A percentile compares a stretch with the other conserved stretches of the same genome.
Evolutionary conservation across 2,888 invertebrate species (phyloP).

Genomic region (Ennomos quercinarius): DNA sequence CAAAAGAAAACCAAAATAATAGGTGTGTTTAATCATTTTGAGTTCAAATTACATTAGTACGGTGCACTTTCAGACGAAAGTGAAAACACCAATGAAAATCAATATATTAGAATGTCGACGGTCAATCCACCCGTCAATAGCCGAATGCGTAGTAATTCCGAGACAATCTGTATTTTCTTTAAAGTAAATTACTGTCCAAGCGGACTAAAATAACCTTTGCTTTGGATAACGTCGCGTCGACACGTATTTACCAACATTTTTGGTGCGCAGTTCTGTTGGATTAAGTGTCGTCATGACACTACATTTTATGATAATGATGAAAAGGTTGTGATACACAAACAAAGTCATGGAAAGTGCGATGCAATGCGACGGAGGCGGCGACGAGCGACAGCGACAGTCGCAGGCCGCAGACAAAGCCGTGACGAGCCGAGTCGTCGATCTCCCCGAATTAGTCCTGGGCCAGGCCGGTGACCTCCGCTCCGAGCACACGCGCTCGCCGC

Average conservation of each 20-base stretch:
- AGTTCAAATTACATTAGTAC: slow-evolving; percentile 31
- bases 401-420: slow-evolving; percentile 78
- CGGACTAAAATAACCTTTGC: slow-evolving; percentile 14
- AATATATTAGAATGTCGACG: slow-evolving; percentile 60
- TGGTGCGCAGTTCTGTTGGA: slow-evolving; percentile 39
- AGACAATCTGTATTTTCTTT: slow-evolving; percentile 4
- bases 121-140: slow-evolving; percentile 51
- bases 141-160: slow-evolving; percentile 32
- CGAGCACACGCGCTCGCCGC: slow-evolving; percentile 55
- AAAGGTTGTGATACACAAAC: slow-evolving; percentile 56
- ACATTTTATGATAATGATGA: slow-evolving; percentile 52
- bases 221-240: slow-evolving; percentile 12
- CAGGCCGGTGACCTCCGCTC: slow-evolving; percentile 78
- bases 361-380: slow-evolving; percentile 44
- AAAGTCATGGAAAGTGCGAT: slow-evolving; percentile 60
- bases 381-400: slow-evolving; percentile 51
- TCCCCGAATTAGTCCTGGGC: slow-evolving; percentile 85
- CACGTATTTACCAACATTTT: slow-evolving; percentile 16
- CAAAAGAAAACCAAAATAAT: background rate
- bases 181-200: background rate
- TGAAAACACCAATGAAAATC: slow-evolving; percentile 58
- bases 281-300: slow-evolving; percentile 37
- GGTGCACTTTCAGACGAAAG: slow-evolving; percentile 56
- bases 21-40: slow-evolving; percentile 2
- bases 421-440: slow-evolving; percentile 77